Percentiles rank a stretch among this genome's conserved stretches.
Conservation (phyloP, 2,888 invertebrate species). For the Nysson spinosus region DNA sequence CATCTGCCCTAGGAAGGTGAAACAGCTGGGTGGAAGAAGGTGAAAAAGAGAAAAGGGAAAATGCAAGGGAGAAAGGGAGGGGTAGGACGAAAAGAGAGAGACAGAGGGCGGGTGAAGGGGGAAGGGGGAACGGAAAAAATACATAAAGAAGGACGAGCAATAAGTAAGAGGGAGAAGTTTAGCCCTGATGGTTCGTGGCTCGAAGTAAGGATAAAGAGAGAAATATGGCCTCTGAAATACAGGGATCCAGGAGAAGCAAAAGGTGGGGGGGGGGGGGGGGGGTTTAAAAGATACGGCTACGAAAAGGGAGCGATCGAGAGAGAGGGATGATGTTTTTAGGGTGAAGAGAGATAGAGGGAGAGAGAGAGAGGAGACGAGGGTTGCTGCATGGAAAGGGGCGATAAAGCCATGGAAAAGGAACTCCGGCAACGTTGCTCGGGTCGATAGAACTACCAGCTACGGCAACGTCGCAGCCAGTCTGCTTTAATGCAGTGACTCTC, state of each 20-base stretch:
- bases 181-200: slow-evolving; percentile 41
- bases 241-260: slow-evolving; percentile 21
- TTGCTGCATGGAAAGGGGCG: slow-evolving; percentile 70
- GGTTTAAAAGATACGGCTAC: slow-evolving; percentile 33
- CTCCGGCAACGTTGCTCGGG: slow-evolving; percentile 75
- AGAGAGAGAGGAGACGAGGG: slow-evolving; percentile 48
- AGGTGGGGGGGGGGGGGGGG: slow-evolving; percentile 30
- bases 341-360: slow-evolving; percentile 47
- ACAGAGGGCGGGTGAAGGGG: slow-evolving; percentile 15
- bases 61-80: slow-evolving; percentile 40
- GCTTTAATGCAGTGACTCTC: slow-evolving; percentile 66
- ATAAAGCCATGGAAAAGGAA: slow-evolving; percentile 72
- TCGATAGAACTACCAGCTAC: slow-evolving; percentile 72
- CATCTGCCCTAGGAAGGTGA: slow-evolving; percentile 67
- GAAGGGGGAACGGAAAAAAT: slow-evolving; percentile 5
- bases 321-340: slow-evolving; percentile 32
- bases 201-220: slow-evolving; percentile 56
- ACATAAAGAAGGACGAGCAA: slow-evolving; percentile 26
- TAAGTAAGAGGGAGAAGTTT: slow-evolving; percentile 40
- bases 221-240: slow-evolving; percentile 43
- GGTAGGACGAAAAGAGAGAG: slow-evolving; percentile 34
- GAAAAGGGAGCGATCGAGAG: slow-evolving; percentile 42
- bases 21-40: slow-evolving; percentile 64
- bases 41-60: slow-evolving; percentile 16
- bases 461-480: slow-evolving; percentile 73